Conservation (phyloP, 2,797 vertebrate genomes). For the Aeoliscus strigatus region DNA sequence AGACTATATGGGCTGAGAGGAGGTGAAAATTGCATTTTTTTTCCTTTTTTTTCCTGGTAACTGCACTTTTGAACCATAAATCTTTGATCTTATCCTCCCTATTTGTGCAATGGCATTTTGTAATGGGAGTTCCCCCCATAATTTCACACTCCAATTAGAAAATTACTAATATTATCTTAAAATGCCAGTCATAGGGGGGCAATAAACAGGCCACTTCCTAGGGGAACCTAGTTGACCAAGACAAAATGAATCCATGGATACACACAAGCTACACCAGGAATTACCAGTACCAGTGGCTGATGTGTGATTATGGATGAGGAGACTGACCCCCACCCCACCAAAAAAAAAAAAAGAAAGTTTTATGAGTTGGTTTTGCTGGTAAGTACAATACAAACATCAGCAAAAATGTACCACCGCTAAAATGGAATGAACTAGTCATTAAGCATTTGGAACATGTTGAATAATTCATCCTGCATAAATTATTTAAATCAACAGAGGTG, state of each 20-base stretch:
- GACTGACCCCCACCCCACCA: too few relatives aligned
- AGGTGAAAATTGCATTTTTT: slow-evolving; percentile 51
- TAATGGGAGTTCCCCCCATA: slow-evolving; percentile 46
- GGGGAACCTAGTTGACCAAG: slow-evolving; percentile 12
- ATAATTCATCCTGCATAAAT: slow-evolving; percentile 54
- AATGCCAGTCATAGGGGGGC: slow-evolving; percentile 15
- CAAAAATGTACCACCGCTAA: slow-evolving; percentile 27
- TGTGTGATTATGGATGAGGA: slow-evolving; percentile 17
- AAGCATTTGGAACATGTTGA: slow-evolving; percentile 40
- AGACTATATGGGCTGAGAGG: slow-evolving; percentile 45
- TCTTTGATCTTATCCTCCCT: slow-evolving; percentile 62
- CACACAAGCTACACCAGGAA: too few relatives aligned
- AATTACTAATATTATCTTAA: slow-evolving; percentile 47
- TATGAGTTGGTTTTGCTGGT: slow-evolving; percentile 20
- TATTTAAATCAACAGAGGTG: slow-evolving; percentile 42
- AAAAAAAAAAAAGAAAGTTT: slow-evolving; percentile 26
- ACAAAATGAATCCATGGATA: too few relatives aligned
- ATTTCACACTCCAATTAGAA: slow-evolving; percentile 73
- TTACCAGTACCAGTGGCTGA: too few relatives aligned
- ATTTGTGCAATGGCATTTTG: slow-evolving; percentile 57
- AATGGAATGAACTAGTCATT: slow-evolving; percentile 41
- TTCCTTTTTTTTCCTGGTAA: slow-evolving; percentile 50
- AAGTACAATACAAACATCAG: slow-evolving; percentile 40
- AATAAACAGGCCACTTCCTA: slow-evolving; percentile 33
- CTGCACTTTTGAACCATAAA: slow-evolving; percentile 66